These are phyloP conservation scores for Zapus hudsonius DNA, from an alignment of 2,113 vertebrate genomes.

Conservation along the genomic window DNA sequence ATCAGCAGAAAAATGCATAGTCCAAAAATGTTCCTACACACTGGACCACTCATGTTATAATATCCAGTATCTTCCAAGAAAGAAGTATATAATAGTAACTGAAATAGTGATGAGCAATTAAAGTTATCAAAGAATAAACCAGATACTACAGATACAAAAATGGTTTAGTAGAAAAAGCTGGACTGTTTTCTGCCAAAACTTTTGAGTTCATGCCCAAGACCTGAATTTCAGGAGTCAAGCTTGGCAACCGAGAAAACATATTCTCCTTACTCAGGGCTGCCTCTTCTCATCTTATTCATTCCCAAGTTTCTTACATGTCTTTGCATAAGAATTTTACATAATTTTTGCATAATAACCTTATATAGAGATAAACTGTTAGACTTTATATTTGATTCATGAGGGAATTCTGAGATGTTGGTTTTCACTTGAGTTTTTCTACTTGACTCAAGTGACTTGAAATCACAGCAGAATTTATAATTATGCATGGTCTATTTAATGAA, in stretches of 20 bases:
- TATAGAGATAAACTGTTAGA: background rate
- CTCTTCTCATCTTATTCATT: background rate
- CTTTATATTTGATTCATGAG: background rate
- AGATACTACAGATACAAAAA: background rate
- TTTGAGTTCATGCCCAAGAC: background rate
- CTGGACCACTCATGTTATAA: background rate
- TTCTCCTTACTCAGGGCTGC: background rate
- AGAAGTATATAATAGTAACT: background rate
- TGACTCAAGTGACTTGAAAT: background rate
- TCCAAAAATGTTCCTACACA: background rate
- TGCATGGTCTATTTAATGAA: background rate
- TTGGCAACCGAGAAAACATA: background rate
- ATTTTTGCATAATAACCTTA: background rate
- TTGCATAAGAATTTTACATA: constrained; percentile 22
- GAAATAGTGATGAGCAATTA: background rate
- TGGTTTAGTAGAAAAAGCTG: background rate
- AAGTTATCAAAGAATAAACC: background rate
- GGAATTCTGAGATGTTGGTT: background rate
- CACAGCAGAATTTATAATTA: background rate
- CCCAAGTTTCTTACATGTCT: background rate
- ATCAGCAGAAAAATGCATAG: background rate
- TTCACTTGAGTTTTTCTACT: constrained; percentile 6
- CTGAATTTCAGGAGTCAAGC: background rate
- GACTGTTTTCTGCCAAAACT: background rate
- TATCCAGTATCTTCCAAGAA: background rate